Base-by-base conservation (phyloP, 2,113 vertebrate species). In the Puma concolor region DNA sequence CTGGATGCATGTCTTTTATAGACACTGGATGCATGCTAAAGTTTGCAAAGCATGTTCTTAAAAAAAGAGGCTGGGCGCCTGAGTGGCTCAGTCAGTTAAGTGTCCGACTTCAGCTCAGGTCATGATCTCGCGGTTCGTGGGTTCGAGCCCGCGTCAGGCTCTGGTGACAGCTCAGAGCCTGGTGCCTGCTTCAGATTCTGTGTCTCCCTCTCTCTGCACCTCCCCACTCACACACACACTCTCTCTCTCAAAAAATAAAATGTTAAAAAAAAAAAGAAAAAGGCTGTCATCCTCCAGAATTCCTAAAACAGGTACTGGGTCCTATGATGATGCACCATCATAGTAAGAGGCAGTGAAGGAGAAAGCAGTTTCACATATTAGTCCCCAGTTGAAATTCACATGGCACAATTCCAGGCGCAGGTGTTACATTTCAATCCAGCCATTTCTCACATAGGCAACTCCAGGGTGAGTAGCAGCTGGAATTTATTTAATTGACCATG, bases 401-500 rank as follows among this genome's bases (percentile, higher is more conserved):
- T n/a, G 64, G 76, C 91, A 44, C 33, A 7, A 48, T 54, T 66
- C 29, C 11, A 69, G 80, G 95, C 36, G 0, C 92, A 97, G 96
- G 90, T 98, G 92, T 96, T 96, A 76, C 27, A 77, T 96, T 97
- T 97, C 94, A 92, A n/a, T 81, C 69, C 57, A 72, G 79, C 84
- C 90, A 54, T 95, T 94, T 33, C 84, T 98, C 88, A 92, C 90
- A 67, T 63, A 87, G 80, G 54, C 94, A 96, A 33, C 89, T 94
- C 81, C 69, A 69, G 80, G 36, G 83, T 90, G 80, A 81, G 88
- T 33, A 97, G 94, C 94, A 96, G 90, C 96, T 98, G 94, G 92
- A 97, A 95, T 97, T 98, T 97, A 96, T 88, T 96, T 97, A 98
- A 97, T 96, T 97, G 97, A 97, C 90, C 38, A 72, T 98, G 92